A percentile compares a stretch with the other conserved stretches of the same genome.
phyloP scores from a whole-genome alignment of 1,140 invertebrate species.

The Bombus confusus region DNA sequence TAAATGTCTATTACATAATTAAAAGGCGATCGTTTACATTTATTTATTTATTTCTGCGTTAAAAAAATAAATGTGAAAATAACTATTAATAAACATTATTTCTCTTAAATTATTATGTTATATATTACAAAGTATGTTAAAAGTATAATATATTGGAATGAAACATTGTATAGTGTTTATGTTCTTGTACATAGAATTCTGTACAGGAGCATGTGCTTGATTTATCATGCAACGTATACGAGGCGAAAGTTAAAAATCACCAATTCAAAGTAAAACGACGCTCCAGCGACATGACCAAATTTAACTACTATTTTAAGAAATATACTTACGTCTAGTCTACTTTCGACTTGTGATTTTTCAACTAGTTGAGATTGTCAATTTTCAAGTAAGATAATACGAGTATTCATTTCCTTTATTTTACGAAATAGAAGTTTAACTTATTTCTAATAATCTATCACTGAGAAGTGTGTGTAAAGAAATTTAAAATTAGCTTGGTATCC shows the following conservation, averaged over 20 bases:
- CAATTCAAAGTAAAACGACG: conserved; percentile 19
- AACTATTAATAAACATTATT: no score
- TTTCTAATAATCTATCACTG: background rate
- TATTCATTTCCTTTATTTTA: background rate
- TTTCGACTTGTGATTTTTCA: background rate
- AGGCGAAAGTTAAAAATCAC: conserved; percentile 38
- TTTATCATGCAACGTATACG: conserved; percentile 27
- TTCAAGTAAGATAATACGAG: background rate
- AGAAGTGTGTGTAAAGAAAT: background rate
- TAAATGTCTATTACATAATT: background rate
- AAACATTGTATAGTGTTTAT: background rate
- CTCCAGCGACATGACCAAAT: conserved; percentile 1
- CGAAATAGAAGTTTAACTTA: background rate
- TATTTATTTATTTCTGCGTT: background rate
- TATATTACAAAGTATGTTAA: no score
- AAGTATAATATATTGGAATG: background rate
- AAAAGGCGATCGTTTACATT: background rate
- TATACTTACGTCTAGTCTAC: background rate
- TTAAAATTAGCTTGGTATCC: background rate
- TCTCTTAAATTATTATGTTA: no score
- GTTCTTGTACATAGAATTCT: background rate
- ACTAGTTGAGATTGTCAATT: background rate
- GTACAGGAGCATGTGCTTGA: background rate
- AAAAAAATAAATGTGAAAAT: background rate
- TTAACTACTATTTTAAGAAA: background rate